Conservation (phyloP, 2,888 invertebrate genomes). For the Blastobasis adustella region DNA sequence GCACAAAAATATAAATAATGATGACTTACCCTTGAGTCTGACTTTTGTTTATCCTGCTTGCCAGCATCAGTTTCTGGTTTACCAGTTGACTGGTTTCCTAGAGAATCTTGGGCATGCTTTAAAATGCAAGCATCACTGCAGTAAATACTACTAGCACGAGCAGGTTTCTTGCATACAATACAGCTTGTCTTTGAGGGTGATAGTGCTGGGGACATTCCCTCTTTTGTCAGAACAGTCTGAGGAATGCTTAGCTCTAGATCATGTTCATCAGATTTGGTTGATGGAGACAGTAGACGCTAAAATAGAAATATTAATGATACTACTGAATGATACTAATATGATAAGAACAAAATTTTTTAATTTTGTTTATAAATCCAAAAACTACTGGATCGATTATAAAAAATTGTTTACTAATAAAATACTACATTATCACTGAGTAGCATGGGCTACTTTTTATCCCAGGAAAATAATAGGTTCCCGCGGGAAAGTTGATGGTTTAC, state of each 20-base stretch:
- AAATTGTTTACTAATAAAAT: no score
- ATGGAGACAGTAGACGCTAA: neutral
- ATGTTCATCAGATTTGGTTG: neutral
- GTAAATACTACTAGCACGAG: slow-evolving; percentile 88
- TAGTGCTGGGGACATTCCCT: slow-evolving; percentile 5
- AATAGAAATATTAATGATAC: no score
- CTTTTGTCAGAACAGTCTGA: neutral
- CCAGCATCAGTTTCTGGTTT: slow-evolving; percentile 37
- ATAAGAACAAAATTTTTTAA: no score
- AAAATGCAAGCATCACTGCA: slow-evolving; percentile 92
- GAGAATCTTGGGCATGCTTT: slow-evolving; percentile 85
- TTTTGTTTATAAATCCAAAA: no score
- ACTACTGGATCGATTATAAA: no score
- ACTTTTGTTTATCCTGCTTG: slow-evolving; percentile 44
- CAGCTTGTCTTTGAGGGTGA: slow-evolving; percentile 66
- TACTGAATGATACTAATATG: no score
- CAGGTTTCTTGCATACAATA: slow-evolving; percentile 85
- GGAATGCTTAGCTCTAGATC: neutral
- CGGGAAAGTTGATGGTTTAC: no score
- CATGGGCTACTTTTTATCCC: no score
- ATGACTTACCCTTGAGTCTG: slow-evolving; percentile 55
- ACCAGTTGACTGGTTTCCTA: slow-evolving; percentile 33
- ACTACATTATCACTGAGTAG: no score
- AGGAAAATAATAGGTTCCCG: no score
- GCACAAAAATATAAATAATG: neutral